Conservation (phyloP, 2,113 vertebrate species). For the Corythoichthys haematopterus region DNA sequence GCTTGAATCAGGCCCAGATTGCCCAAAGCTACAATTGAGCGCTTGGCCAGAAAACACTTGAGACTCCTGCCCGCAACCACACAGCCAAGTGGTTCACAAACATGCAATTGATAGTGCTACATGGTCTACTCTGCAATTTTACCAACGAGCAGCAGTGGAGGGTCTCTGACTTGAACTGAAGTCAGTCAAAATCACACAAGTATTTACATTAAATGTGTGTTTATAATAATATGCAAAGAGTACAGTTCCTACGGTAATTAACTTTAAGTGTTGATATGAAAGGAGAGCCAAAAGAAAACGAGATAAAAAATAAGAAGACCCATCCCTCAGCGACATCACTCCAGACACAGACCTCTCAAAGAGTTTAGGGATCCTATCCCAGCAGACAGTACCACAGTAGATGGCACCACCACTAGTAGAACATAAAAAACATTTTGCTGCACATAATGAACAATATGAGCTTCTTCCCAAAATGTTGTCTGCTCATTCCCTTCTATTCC, state of each 20-base stretch:
- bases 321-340: constrained; percentile 11
- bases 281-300: constrained; percentile 19
- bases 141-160: constrained; percentile 18
- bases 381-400: no score
- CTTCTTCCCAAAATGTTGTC: no score
- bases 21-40: constrained; percentile 23
- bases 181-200: constrained; percentile 15
- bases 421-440: no score
- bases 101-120: neutral
- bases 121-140: constrained; percentile 27
- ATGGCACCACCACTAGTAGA: no score
- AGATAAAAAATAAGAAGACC: constrained; percentile 21
- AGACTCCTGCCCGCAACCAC: constrained; percentile 21
- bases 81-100: constrained; percentile 35
- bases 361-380: no score
- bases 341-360: constrained; percentile 66
- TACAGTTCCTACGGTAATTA: constrained; percentile 50
- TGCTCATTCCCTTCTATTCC: no score
- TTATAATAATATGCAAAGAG: constrained; percentile 48
- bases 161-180: constrained; percentile 13
- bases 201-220: constrained; percentile 12
- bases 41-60: constrained; percentile 29
- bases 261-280: constrained; percentile 37
- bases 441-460: no score
- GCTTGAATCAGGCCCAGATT: constrained; percentile 29